Conservation (phyloP, 2,797 vertebrate species). For the Siniperca undulata region DNA sequence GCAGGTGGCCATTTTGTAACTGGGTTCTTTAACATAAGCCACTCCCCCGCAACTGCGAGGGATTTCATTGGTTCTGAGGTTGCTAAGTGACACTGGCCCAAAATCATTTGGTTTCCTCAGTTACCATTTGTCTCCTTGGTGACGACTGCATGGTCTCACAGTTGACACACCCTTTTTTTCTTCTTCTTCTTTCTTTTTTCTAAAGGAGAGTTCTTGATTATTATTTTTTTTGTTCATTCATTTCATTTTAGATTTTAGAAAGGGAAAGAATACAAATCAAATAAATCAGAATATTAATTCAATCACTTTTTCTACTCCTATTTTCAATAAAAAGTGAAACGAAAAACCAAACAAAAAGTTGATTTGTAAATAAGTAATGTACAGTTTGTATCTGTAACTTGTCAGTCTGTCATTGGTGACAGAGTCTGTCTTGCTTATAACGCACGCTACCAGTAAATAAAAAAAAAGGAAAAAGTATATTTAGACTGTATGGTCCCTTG, state of each 20-base stretch:
- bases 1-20: slow-evolving; percentile 77
- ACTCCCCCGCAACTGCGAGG: slow-evolving; percentile 66
- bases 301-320: slow-evolving; percentile 91
- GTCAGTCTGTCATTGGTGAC: slow-evolving; percentile 94
- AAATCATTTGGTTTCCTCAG: slow-evolving; percentile 71
- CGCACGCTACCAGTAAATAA: slow-evolving; percentile 93
- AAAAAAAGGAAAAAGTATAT: slow-evolving; percentile 88
- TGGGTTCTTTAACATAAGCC: slow-evolving; percentile 74
- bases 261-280: slow-evolving; percentile 85
- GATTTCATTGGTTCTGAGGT: slow-evolving; percentile 76
- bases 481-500: slow-evolving; percentile 92
- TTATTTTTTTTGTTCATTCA: slow-evolving; percentile 73
- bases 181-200: slow-evolving; percentile 71
- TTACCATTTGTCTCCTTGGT: slow-evolving; percentile 73
- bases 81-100: slow-evolving; percentile 75
- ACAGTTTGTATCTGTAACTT: slow-evolving; percentile 97
- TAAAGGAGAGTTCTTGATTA: slow-evolving; percentile 61
- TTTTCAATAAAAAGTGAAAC: slow-evolving; percentile 88
- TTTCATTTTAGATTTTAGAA: slow-evolving; percentile 87
- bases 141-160: slow-evolving; percentile 77
- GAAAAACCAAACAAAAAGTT: slow-evolving; percentile 86
- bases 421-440: slow-evolving; percentile 96
- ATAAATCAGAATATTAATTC: slow-evolving; percentile 87
- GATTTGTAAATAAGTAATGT: slow-evolving; percentile 96
- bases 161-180: slow-evolving; percentile 62